Conservation (phyloP, 2,888 invertebrate genomes). For the Agrilus biguttatus region DNA sequence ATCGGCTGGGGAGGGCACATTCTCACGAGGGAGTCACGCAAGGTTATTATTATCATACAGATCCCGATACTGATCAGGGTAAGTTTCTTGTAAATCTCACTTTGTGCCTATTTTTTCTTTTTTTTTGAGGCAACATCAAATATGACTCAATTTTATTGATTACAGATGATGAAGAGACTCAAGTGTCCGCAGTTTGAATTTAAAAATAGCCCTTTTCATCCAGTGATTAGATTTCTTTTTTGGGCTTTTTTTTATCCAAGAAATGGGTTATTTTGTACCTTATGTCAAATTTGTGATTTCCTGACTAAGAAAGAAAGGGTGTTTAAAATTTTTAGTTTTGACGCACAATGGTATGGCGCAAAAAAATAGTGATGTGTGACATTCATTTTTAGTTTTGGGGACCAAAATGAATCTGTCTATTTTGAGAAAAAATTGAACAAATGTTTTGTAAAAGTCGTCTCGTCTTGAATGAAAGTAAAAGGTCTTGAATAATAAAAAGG, state of each 20-base stretch:
- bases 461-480: too few relatives aligned
- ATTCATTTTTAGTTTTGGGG: too few relatives aligned
- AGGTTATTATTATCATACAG: slow-evolving; percentile 52
- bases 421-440: too few relatives aligned
- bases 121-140: background rate
- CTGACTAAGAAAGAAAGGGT: too few relatives aligned
- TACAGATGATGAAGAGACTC: slow-evolving; percentile 51
- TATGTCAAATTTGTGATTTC: background rate
- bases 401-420: too few relatives aligned
- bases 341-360: too few relatives aligned
- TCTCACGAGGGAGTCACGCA: slow-evolving; percentile 76
- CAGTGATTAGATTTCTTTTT: background rate
- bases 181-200: slow-evolving; percentile 45
- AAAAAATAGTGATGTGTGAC: too few relatives aligned
- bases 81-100: slow-evolving; percentile 8
- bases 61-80: slow-evolving; percentile 35
- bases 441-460: too few relatives aligned
- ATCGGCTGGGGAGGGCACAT: slow-evolving; percentile 69
- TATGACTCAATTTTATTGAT: slow-evolving; percentile 18
- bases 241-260: background rate
- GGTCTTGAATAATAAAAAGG: too few relatives aligned
- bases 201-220: slow-evolving; percentile 1
- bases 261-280: background rate
- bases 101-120: background rate
- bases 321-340: too few relatives aligned